Evolutionary conservation across 2,797 vertebrate genomes (phyloP).

Genomic region (Mormyrops attenuatus): DNA sequence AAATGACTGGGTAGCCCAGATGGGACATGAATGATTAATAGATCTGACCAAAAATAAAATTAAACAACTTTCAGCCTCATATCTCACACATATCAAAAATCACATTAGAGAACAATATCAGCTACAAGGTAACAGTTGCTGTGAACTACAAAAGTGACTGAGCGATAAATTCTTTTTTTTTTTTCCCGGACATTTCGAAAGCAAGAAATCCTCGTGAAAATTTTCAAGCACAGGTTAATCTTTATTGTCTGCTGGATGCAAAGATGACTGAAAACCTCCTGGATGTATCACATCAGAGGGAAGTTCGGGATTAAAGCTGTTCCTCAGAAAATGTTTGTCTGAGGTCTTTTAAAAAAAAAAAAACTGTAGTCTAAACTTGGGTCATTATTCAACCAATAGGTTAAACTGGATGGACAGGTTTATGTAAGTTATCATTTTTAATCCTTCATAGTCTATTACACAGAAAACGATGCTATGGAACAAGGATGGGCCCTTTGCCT

Average conservation of each 20-base stretch:
- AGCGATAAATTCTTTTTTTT: neutral
- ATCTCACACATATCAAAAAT: neutral
- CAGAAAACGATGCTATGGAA: neutral
- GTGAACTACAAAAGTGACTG: neutral
- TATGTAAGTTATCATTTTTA: neutral
- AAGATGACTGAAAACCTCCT: neutral
- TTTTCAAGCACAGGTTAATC: neutral
- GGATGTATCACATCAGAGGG: neutral
- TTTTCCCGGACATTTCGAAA: neutral
- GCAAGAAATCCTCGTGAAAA: neutral
- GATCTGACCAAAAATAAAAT: neutral
- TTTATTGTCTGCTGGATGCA: neutral
- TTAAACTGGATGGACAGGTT: neutral
- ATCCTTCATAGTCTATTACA: neutral
- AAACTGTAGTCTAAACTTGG: neutral
- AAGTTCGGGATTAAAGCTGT: neutral
- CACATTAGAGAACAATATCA: neutral
- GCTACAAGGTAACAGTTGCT: neutral
- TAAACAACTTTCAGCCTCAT: neutral
- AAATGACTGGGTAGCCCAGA: constrained; percentile 1
- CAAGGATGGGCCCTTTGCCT: neutral
- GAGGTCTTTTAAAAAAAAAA: neutral
- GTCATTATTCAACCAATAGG: neutral
- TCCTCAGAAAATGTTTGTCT: neutral
- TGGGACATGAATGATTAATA: constrained; percentile 6